Base-by-base conservation (phyloP, 1,140 invertebrate species). In the Conus betulinus region DNA sequence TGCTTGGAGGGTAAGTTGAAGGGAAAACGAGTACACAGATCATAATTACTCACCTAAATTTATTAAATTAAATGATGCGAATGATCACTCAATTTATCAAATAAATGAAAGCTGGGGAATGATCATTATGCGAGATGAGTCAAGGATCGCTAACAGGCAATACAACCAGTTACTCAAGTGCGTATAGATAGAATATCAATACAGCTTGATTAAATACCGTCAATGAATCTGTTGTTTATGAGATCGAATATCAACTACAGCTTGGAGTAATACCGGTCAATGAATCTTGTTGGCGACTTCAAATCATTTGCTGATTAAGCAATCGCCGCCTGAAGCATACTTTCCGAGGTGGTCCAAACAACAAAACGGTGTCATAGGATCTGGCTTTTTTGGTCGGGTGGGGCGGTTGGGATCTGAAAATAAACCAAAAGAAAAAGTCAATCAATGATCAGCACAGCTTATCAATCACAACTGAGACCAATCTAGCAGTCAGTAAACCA, bases 311-410 rank as follows among this genome's bases (percentile, higher is more conserved):
- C 4, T 81, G 1, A 27, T n/a, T 55, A 57, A 27, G 86, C 74
- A n/a, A 6, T 63, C n/a, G 8, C 86, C n/a, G n/a, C 86, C 53
- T 60, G 27, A 8, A 52, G 13, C 86, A 87, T 87, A 52, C 86
- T 87, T 8, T 81, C 55, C 25, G 86, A 87, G 25, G 53, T 87
- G n/a, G 51, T 87, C 86, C 71, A 87, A 39, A 39, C 86, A 87
- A 55, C n/a, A 87, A 25, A 27, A 87, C 74, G 3, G 86, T 87
- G 74, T 87, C 86, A 27, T 60, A 67, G 51, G 86, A 78, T 25
- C 25, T 67, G 10, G 53, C 86, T 39, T 55, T 81, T n/a, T n/a
- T n/a, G n/a, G n/a, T n/a, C n/a, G 52, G 74, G 74, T 25, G 86
- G 53, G 11, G 84, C n/a, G 60, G 15, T 63, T 25, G 11, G 57